Evolutionary conservation across 2,888 invertebrate genomes (phyloP).

Genomic region (Laothoe populi): DNA sequence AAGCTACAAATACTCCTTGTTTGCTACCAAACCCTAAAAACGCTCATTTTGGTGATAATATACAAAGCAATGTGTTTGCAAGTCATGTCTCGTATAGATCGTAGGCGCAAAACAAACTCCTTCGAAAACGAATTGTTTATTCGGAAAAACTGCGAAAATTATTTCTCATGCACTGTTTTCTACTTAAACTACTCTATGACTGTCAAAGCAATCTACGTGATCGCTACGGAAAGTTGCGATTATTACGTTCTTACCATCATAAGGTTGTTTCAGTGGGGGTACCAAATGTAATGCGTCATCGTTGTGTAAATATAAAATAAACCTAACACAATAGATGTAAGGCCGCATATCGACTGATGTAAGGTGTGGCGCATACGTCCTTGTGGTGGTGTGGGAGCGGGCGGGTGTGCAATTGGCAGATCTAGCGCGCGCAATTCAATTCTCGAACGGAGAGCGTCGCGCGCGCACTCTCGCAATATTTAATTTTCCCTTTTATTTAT

Average conservation of each 20-base stretch:
- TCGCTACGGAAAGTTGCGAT: conserved; percentile 19
- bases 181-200: not conserved
- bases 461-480: conserved; percentile 75
- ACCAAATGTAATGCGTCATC: not conserved
- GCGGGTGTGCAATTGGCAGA: conserved; percentile 61
- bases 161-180: not conserved
- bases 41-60: not conserved
- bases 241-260: conserved; percentile 26
- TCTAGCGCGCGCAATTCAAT: conserved; percentile 76
- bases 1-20: too few relatives aligned
- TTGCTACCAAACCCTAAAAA: not conserved
- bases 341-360: conserved; percentile 52
- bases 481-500: conserved; percentile 74
- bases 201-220: conserved; percentile 19
- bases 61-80: not conserved
- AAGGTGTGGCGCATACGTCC: conserved; percentile 59
- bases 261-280: not conserved
- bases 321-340: conserved; percentile 33
- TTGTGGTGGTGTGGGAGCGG: conserved; percentile 64
- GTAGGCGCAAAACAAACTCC: not conserved
- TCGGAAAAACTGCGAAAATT: not conserved
- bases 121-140: not conserved
- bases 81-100: not conserved
- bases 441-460: conserved; percentile 61
- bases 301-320: conserved; percentile 30